phyloP scores from a whole-genome alignment of 2,797 vertebrate genomes.

The Vireo griseus region DNA sequence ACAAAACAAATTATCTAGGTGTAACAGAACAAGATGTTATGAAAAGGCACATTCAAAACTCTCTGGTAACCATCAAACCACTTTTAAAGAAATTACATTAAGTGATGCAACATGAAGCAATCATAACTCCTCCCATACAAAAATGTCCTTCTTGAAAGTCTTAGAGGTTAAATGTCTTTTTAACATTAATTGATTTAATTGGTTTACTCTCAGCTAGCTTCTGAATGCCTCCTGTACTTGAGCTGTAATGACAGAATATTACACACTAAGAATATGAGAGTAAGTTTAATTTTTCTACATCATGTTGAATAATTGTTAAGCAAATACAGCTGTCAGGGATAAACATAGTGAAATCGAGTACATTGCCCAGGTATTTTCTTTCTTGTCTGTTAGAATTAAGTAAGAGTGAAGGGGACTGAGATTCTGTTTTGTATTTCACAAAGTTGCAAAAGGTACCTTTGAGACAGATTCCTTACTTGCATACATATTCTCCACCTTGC shows the following conservation, averaged over 20 bases:
- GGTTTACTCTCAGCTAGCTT: not conserved
- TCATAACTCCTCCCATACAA: not conserved
- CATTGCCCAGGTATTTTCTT: not conserved
- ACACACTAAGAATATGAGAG: not conserved
- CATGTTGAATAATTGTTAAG: not conserved
- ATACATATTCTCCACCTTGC: slow-evolving; percentile 38
- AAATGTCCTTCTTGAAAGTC: not conserved
- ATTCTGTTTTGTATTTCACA: slow-evolving; percentile 8
- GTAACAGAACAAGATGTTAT: slow-evolving; percentile 6
- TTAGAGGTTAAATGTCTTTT: not conserved
- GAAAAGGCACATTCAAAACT: not conserved
- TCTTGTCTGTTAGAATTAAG: not conserved
- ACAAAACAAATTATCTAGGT: not conserved
- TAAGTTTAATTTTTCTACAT: not conserved
- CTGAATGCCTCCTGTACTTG: not conserved
- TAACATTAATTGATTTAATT: not conserved
- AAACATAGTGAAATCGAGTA: not conserved
- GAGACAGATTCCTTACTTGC: slow-evolving; percentile 30
- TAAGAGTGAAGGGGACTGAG: not conserved
- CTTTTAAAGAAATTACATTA: not conserved
- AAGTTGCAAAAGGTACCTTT: not conserved
- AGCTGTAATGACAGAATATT: not conserved
- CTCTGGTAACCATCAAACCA: slow-evolving; percentile 17
- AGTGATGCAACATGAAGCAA: not conserved
- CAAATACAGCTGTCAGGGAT: not conserved